Evolutionary conservation across 2,888 invertebrate species (phyloP).

Genomic region (Ectemnius lituratus): DNA sequence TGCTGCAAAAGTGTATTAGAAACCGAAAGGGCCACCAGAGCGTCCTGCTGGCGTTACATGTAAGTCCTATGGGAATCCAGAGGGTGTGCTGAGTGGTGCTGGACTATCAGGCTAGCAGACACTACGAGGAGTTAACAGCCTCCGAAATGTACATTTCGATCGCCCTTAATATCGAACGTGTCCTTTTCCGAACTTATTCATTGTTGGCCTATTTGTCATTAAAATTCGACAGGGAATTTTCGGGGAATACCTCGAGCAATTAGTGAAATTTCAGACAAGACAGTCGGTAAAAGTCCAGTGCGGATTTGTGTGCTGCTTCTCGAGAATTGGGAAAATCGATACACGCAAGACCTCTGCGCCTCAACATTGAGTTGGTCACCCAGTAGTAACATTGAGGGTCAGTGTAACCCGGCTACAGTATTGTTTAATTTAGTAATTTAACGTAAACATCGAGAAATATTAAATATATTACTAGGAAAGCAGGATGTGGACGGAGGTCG

Average conservation of each 20-base stretch:
- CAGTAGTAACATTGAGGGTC: not conserved
- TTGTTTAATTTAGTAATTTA: conserved; percentile 63
- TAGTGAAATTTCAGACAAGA: too few species aligned
- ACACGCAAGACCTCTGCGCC: not conserved
- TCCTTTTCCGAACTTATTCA: not conserved
- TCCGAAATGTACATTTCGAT: conserved; percentile 47
- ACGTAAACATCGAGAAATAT: conserved; percentile 62
- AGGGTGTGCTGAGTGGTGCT: conserved; percentile 73
- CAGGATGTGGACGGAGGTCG: conserved; percentile 45
- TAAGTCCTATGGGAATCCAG: conserved; percentile 69
- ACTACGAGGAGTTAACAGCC: conserved; percentile 43
- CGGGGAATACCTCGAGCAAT: too few species aligned
- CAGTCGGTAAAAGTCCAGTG: too few species aligned
- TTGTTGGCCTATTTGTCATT: not conserved
- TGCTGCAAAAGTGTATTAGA: not conserved
- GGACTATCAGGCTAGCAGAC: conserved; percentile 62
- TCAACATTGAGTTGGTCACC: too few species aligned
- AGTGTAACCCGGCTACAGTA: conserved; percentile 42
- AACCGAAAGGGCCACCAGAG: conserved; percentile 11
- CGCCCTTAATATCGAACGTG: conserved; percentile 24
- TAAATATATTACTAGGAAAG: conserved; percentile 59
- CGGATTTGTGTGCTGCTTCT: too few species aligned
- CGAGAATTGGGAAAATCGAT: conserved; percentile 21
- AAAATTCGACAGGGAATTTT: too few species aligned
- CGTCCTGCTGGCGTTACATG: conserved; percentile 27